Evolutionary conservation across 2,797 vertebrate genomes (phyloP).

Genomic region (Alfaro cultratus): DNA sequence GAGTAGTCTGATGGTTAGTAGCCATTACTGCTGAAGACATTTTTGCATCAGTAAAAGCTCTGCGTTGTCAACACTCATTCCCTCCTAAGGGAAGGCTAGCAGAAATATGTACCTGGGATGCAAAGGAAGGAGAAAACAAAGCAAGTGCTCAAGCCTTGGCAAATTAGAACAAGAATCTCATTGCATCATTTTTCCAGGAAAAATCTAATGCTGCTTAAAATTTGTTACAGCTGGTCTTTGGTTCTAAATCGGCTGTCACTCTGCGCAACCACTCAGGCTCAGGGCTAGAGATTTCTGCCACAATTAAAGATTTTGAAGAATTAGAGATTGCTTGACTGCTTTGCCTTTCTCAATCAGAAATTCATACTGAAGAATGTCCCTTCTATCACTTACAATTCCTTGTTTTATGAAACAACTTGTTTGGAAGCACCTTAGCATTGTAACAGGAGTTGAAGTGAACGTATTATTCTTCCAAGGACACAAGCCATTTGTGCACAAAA

Average conservation of each 20-base stretch:
- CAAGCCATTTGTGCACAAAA: too few species aligned
- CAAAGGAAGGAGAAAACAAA: background rate
- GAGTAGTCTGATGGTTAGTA: background rate
- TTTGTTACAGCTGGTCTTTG: background rate
- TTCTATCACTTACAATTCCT: background rate
- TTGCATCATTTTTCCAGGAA: background rate
- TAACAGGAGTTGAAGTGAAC: too few species aligned
- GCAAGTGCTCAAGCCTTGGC: background rate
- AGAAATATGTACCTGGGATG: background rate
- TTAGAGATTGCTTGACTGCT: background rate
- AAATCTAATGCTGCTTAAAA: background rate
- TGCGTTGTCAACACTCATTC: background rate
- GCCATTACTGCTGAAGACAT: constrained; percentile 14
- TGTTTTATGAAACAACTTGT: too few species aligned
- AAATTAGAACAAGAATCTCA: background rate
- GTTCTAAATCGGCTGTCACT: background rate
- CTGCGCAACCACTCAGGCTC: background rate
- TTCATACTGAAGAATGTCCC: background rate
- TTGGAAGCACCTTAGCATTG: too few species aligned
- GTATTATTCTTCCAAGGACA: too few species aligned
- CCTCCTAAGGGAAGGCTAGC: background rate
- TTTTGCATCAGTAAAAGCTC: constrained; percentile 13
- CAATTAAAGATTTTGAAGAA: background rate
- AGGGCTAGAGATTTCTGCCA: background rate
- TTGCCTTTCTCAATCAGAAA: background rate